These are phyloP conservation scores for Pseudomyrmex flavicornis DNA, from an alignment of 1,140 invertebrate species.

Conservation along the genomic window DNA sequence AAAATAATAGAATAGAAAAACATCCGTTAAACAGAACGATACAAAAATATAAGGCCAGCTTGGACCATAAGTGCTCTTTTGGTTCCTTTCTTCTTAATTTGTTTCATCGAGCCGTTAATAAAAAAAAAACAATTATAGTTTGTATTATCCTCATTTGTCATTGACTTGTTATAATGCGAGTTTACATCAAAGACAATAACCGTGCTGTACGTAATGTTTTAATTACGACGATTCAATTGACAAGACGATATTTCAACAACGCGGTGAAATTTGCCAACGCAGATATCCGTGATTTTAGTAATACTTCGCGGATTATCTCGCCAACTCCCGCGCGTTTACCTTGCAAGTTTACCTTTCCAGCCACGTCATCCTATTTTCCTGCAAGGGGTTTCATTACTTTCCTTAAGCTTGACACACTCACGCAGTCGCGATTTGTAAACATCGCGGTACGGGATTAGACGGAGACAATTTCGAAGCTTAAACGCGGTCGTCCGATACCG, in stretches of 20 bases:
- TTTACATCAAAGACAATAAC: neutral
- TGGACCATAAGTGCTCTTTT: too few relatives aligned
- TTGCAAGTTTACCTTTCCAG: conserved; percentile 47
- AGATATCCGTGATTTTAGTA: conserved; percentile 40
- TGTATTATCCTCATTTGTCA: neutral
- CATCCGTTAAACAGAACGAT: too few relatives aligned
- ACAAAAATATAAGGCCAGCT: too few relatives aligned
- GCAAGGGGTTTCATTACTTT: conserved; percentile 43
- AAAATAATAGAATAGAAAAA: too few relatives aligned
- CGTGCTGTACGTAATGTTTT: too few relatives aligned
- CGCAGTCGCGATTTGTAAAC: conserved; percentile 47
- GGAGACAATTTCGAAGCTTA: conserved; percentile 44
- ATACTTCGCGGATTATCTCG: conserved; percentile 46
- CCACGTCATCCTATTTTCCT: conserved; percentile 50
- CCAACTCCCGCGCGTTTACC: conserved; percentile 30
- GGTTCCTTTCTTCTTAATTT: too few relatives aligned
- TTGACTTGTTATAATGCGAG: neutral
- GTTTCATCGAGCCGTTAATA: too few relatives aligned
- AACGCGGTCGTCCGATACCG: neutral
- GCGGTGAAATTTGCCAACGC: neutral
- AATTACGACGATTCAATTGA: conserved; percentile 1
- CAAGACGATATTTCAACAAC: conserved; percentile 28
- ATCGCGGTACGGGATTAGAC: conserved; percentile 26
- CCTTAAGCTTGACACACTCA: conserved; percentile 25
- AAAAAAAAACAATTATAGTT: too few relatives aligned